Percentiles rank a stretch among this genome's conserved stretches.
Evolutionary conservation across 2,888 invertebrate species (phyloP).

Genomic region (Brachylomia viminalis): DNA sequence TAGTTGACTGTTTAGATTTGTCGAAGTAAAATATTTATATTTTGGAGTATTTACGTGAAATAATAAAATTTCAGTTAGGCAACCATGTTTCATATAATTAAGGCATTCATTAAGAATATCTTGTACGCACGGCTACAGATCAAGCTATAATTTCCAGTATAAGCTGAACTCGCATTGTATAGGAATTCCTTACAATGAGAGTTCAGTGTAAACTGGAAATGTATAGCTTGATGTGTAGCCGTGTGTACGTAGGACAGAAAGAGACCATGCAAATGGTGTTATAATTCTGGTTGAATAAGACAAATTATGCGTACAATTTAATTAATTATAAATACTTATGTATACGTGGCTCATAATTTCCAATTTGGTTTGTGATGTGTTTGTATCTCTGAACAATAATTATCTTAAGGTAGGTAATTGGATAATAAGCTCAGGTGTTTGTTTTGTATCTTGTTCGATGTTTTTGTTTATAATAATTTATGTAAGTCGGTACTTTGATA

Average conservation of each 20-base stretch:
- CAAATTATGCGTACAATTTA: slow-evolving; percentile 27
- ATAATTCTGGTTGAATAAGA: slow-evolving; percentile 28
- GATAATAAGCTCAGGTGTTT: background rate
- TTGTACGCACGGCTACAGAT: no score
- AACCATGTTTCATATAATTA: slow-evolving; percentile 16
- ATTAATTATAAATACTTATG: slow-evolving; percentile 20
- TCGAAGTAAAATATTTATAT: background rate
- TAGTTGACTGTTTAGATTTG: slow-evolving; percentile 13
- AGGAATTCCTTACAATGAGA: no score
- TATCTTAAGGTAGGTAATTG: slow-evolving; percentile 13
- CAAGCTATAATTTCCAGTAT: no score
- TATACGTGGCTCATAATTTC: slow-evolving; percentile 29
- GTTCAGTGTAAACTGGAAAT: no score
- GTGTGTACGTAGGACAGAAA: slow-evolving; percentile 14
- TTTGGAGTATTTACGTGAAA: slow-evolving; percentile 3
- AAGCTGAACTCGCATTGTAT: no score
- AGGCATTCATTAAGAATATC: slow-evolving; percentile 11
- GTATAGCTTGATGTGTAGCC: no score
- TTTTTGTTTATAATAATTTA: background rate
- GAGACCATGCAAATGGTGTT: slow-evolving; percentile 1
- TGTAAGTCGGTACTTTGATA: background rate
- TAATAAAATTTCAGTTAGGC: slow-evolving; percentile 27
- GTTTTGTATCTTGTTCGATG: slow-evolving; percentile 2
- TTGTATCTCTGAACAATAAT: slow-evolving; percentile 8
- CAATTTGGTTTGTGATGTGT: slow-evolving; percentile 17